phyloP scores from a whole-genome alignment of 2,797 vertebrate genomes.

The Avahi laniger region DNA sequence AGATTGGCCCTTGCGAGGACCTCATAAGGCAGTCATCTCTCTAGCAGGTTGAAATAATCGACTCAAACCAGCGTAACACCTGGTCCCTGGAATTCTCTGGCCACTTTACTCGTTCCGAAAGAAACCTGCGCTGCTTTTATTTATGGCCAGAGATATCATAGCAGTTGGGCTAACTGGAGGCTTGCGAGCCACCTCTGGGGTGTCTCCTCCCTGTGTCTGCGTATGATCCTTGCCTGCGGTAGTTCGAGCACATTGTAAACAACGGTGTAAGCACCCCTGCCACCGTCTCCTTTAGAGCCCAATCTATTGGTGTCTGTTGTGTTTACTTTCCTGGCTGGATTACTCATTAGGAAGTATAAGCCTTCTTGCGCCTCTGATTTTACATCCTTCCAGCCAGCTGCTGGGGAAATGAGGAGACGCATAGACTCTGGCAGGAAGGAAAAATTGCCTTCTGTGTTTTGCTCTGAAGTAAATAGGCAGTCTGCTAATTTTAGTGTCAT shows the following conservation, averaged over 20 bases:
- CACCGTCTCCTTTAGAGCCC: slow-evolving; percentile 5
- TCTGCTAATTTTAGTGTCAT: slow-evolving; percentile 57
- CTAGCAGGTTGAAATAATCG: neutral
- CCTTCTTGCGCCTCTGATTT: slow-evolving; percentile 51
- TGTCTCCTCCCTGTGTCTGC: slow-evolving; percentile 34
- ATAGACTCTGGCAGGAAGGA: slow-evolving; percentile 46
- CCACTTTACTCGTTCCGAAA: neutral
- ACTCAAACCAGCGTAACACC: neutral
- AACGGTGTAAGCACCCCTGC: slow-evolving; percentile 47
- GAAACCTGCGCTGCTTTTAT: slow-evolving; percentile 30
- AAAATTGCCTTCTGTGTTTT: slow-evolving; percentile 75
- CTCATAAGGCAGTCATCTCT: neutral
- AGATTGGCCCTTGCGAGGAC: slow-evolving; percentile 8
- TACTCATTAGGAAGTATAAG: slow-evolving; percentile 69
- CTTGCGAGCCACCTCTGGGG: slow-evolving; percentile 41
- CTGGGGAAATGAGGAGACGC: slow-evolving; percentile 60
- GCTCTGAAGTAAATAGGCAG: slow-evolving; percentile 68
- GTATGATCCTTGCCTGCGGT: slow-evolving; percentile 54
- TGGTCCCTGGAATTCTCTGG: neutral
- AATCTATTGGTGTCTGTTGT: slow-evolving; percentile 56
- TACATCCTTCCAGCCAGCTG: slow-evolving; percentile 75
- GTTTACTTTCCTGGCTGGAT: slow-evolving; percentile 76
- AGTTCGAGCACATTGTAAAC: slow-evolving; percentile 68
- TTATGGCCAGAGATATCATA: neutral
- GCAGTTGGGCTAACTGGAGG: slow-evolving; percentile 43